Conservation (phyloP, 2,113 vertebrate species). For the Embiotoca jacksoni region DNA sequence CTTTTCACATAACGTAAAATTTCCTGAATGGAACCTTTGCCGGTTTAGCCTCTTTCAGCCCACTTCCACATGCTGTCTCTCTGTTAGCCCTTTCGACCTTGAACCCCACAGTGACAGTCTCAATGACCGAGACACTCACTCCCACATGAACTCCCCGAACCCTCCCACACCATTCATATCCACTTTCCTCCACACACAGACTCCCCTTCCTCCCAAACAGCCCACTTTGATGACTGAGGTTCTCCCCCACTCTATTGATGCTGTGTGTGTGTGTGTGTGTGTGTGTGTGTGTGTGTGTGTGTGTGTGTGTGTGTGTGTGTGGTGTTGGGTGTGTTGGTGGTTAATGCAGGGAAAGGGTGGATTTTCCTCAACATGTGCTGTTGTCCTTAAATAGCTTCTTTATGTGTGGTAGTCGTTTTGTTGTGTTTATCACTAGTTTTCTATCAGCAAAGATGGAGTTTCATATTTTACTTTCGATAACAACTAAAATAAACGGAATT, state of each 20-base stretch:
- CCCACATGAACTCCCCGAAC: constrained; percentile 74
- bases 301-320: constrained; percentile 21
- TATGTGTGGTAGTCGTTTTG: background rate
- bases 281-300: constrained; percentile 15
- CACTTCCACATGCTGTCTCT: constrained; percentile 4
- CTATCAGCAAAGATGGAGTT: background rate
- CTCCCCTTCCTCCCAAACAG: constrained; percentile 62
- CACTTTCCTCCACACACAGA: constrained; percentile 38
- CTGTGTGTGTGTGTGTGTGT: constrained; percentile 29
- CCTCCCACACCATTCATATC: constrained; percentile 60
- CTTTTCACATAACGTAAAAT: background rate
- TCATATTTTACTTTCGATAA: background rate
- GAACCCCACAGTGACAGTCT: constrained; percentile 67
- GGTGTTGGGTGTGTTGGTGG: constrained; percentile 13
- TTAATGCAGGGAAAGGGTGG: constrained; percentile 38
- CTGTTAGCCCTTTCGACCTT: constrained; percentile 70
- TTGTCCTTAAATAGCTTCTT: constrained; percentile 33
- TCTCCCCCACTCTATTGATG: constrained; percentile 45
- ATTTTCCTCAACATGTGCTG: constrained; percentile 61
- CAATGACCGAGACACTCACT: constrained; percentile 56
- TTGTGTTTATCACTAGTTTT: constrained; percentile 13
- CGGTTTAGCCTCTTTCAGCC: constrained; percentile 1
- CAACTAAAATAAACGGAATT: background rate
- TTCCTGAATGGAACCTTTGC: constrained; percentile 4
- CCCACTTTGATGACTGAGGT: constrained; percentile 66